Evolutionary conservation across 2,888 invertebrate genomes (phyloP), one percentile per base, ranked within the genome.

Genomic region (Phaedon cochleariae): DNA sequence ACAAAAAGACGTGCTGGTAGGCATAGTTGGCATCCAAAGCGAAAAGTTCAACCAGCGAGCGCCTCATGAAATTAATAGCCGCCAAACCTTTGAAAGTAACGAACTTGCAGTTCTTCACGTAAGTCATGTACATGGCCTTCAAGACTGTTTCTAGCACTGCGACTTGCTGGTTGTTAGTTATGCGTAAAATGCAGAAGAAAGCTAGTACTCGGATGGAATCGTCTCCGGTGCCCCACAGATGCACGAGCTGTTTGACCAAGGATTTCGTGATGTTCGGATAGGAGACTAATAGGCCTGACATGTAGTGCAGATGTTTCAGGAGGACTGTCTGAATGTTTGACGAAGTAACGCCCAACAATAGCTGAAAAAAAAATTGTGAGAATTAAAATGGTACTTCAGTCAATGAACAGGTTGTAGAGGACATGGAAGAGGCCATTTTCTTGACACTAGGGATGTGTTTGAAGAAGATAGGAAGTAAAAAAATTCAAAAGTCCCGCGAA

Each of bases 51-150:
- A 93, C 92, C 31, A 98, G 85, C 1, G 96, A 97, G 67, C 92
- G 88, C 73, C 96, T 88, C 97, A 98, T 98, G 80, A 98, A 98
- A 82, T 95, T 95, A 5, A 98, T 96, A 51, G 90, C 87, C 0
- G 97, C 93, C 85, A 96, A 87, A 0, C 93, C 92, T 12, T 89
- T 89, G 0, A 94, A 92, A 12, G 96, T 96, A 0, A 97, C 95
- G 82, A 98, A 97, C 83, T 97, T 97, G 59, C 93, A 90, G 82
- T 97, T 97, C 78, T 92, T 91, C 0, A 98, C 94, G 82, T 95
- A 98, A 1, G 94, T 92, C 82, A 97, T 87, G 83, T 98, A 98
- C 96, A 98, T 95, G 53, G 91, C 89, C 87, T 96, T 96, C 22
- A 96, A 81, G 12, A 94, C 90, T 49, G 87, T 86, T 75, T 94